Percentiles rank a stretch among this genome's conserved stretches.
These are phyloP conservation scores for Brachynemurus nebulosus DNA, from an alignment of 2,888 invertebrate species.

Conservation along the genomic window DNA sequence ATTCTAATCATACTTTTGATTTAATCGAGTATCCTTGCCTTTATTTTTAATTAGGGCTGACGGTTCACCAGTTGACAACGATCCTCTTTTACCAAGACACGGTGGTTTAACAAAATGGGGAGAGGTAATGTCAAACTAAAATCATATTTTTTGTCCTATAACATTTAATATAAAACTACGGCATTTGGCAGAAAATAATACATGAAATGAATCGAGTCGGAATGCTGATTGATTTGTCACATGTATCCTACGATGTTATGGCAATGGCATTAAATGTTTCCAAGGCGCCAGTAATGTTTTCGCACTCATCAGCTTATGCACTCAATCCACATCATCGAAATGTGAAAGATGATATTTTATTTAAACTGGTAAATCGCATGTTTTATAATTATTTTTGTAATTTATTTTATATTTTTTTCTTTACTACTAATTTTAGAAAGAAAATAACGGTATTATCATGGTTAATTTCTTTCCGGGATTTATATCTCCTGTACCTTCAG, in stretches of 20 bases:
- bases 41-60: background rate
- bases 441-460: slow-evolving; percentile 59
- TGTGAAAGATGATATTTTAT: slow-evolving; percentile 42
- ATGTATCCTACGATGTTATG: slow-evolving; percentile 45
- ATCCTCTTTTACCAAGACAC: slow-evolving; percentile 19
- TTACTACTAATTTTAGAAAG: slow-evolving; percentile 33
- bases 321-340: slow-evolving; percentile 39
- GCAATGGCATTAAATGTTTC: slow-evolving; percentile 34
- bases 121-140: slow-evolving; percentile 23
- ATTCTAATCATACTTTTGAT: no score
- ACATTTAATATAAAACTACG: background rate
- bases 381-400: background rate
- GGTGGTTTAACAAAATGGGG: slow-evolving; percentile 30
- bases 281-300: slow-evolving; percentile 45
- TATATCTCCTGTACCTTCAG: slow-evolving; percentile 31
- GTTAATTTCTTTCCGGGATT: slow-evolving; percentile 56
- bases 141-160: background rate
- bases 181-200: slow-evolving; percentile 34
- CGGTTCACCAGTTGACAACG: slow-evolving; percentile 9
- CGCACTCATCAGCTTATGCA: slow-evolving; percentile 42
- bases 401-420: background rate
- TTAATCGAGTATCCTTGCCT: no score
- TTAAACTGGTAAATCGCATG: slow-evolving; percentile 34
- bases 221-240: slow-evolving; percentile 46
- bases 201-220: slow-evolving; percentile 50